Evolutionary conservation across 2,888 invertebrate genomes (phyloP), one percentile per base, ranked within the genome.

Genomic region (Fabriciana adippe): DNA sequence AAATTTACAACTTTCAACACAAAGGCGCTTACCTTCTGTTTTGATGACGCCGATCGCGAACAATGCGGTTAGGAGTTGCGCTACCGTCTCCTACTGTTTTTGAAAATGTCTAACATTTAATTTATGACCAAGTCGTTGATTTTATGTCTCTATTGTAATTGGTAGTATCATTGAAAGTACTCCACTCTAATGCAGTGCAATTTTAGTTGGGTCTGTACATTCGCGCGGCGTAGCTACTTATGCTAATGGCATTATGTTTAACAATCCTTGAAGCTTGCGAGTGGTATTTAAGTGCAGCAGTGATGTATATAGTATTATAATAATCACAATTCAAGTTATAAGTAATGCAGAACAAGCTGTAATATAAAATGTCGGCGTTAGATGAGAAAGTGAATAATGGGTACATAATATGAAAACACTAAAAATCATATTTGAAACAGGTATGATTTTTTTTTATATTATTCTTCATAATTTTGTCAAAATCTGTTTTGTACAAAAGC

Each of bases 21-120:
- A 90, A 92, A 87, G 83, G 87, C 83, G 80, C 83, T 86, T 90
- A 92, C 92, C 92, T 92, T 92, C 91, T 92, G 92, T 92, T 92
- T 91, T 87, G 92, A 88, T 89, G 89, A 90, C 89, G 87, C 87
- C 87, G 84, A 87, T 84, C 77, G 78, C 76, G 87, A 91, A 92
- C 92, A 92, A 92, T 83, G 88, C 85, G 81, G 81, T 81, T 81
- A 84, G 85, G 86, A 91, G 87, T 90, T 89, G 84, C 82, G 90
- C 91, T 87, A 89, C 92, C 90, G 84, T 87, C 91, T 89, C 91
- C 90, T 88, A 92, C 92, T 92, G 92, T 92, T 92, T 91, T 89
- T 86, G 90, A 90, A 89, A 91, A 92, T 90, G 90, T 88, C 88
- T 84, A 84, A 81, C 81, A 84, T 82, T 81, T 88, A 90, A 92